A percentile compares a stretch with the other conserved stretches of the same genome.
Conservation (phyloP, 92 coral and sea anemone species). For the Pocillopora grandis region DNA sequence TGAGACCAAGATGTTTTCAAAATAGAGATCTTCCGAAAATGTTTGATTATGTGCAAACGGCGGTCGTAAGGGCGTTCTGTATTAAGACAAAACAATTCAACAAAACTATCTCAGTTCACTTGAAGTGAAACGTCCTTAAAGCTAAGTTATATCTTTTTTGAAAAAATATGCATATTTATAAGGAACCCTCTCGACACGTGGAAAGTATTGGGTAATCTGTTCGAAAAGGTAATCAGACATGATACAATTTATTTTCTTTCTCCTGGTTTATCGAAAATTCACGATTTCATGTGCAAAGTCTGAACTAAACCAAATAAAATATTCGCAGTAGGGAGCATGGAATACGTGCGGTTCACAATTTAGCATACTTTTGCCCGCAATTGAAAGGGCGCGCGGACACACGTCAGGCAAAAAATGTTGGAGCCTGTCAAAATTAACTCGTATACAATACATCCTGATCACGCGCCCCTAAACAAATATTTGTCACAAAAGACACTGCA, state of each 20-base stretch:
- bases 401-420: constrained; percentile 6
- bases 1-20: neutral
- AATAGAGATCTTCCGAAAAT: neutral
- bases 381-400: constrained; percentile 31
- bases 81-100: constrained; percentile 3
- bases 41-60: constrained; percentile 1
- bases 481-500: constrained; percentile 55
- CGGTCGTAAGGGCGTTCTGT: neutral
- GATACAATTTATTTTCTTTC: neutral
- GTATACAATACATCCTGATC: constrained; percentile 20
- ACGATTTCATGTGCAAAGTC: constrained; percentile 15
- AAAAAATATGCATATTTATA: constrained; percentile 20
- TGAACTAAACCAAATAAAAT: constrained; percentile 19
- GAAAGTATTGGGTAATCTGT: neutral
- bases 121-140: constrained; percentile 12
- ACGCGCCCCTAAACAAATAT: constrained; percentile 49
- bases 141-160: neutral
- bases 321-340: constrained; percentile 23
- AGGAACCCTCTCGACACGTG: constrained; percentile 20
- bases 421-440: constrained; percentile 27
- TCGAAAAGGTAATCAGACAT: neutral
- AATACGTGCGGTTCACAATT: constrained; percentile 43
- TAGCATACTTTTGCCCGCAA: constrained; percentile 28
- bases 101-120: constrained; percentile 13
- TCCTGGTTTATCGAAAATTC: neutral